Conservation (phyloP, 2,888 invertebrate genomes). For the Mesorhabditis sp. region DNA sequence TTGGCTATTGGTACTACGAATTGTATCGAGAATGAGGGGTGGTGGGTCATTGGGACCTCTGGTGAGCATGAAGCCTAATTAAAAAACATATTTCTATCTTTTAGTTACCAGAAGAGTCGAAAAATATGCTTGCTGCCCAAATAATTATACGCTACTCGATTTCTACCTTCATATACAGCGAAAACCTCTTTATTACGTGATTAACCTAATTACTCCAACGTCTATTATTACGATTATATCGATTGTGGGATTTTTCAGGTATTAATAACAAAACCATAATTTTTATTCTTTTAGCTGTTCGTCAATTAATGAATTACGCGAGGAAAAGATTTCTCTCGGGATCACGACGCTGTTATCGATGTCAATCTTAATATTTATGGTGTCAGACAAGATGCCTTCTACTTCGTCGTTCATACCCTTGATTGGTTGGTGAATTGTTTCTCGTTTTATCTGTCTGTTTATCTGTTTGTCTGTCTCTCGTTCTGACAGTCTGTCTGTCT, state of each 20-base stretch:
- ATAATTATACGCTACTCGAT: slow-evolving; percentile 46
- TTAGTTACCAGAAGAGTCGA: slow-evolving; percentile 6
- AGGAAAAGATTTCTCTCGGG: slow-evolving; percentile 52
- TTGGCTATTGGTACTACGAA: slow-evolving; percentile 42
- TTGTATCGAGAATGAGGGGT: slow-evolving; percentile 52
- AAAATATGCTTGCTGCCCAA: slow-evolving; percentile 47
- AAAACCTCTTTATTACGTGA: slow-evolving; percentile 47
- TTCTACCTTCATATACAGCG: slow-evolving; percentile 32
- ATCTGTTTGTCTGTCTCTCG: too few species aligned
- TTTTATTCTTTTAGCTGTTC: slow-evolving; percentile 27
- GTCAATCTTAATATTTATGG: slow-evolving; percentile 61
- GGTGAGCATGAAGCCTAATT: slow-evolving; percentile 17
- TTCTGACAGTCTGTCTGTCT: too few species aligned
- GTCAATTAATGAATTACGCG: slow-evolving; percentile 44
- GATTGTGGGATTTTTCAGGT: slow-evolving; percentile 60
- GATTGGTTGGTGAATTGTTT: slow-evolving; percentile 53
- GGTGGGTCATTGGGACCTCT: slow-evolving; percentile 41
- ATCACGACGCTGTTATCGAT: slow-evolving; percentile 57
- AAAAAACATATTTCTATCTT: neutral
- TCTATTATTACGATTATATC: slow-evolving; percentile 59
- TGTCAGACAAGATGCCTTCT: slow-evolving; percentile 59
- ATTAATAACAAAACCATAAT: neutral
- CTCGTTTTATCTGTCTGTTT: neutral
- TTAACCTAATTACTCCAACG: slow-evolving; percentile 50
- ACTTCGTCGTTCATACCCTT: slow-evolving; percentile 62